These are phyloP conservation scores for Tragelaphus oryx DNA, from an alignment of 2,797 vertebrate species.

Conservation along the genomic window DNA sequence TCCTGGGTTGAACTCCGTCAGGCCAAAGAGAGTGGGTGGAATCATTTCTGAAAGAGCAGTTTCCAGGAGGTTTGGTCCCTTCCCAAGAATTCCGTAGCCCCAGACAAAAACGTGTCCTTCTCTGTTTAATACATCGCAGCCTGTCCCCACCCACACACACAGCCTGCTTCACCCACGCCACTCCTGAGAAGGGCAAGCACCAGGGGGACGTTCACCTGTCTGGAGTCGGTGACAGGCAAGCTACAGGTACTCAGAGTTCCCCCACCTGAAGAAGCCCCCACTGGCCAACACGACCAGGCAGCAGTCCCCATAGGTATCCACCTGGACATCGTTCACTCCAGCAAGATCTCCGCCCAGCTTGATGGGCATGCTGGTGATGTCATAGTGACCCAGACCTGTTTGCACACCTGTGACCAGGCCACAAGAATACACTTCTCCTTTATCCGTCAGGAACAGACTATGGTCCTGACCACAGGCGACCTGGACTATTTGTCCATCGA, in stretches of 20 bases:
- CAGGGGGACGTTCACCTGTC: slow-evolving; percentile 92
- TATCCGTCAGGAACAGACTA: slow-evolving; percentile 92
- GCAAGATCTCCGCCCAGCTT: slow-evolving; percentile 88
- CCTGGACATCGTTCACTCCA: slow-evolving; percentile 87
- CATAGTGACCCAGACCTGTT: slow-evolving; percentile 93
- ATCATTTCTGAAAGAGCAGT: slow-evolving; percentile 89
- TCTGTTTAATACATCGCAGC: slow-evolving; percentile 87
- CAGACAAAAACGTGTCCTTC: slow-evolving; percentile 88
- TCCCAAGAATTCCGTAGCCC: slow-evolving; percentile 97
- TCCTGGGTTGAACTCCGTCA: slow-evolving; percentile 84
- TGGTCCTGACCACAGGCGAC: slow-evolving; percentile 97
- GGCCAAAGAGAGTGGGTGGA: slow-evolving; percentile 90
- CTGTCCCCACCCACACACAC: slow-evolving; percentile 92
- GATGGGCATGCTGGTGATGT: slow-evolving; percentile 82
- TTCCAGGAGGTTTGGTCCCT: slow-evolving; percentile 91
- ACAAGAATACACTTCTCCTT: slow-evolving; percentile 89
- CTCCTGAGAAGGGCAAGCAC: slow-evolving; percentile 84
- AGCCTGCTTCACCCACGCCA: slow-evolving; percentile 89
- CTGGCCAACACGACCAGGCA: slow-evolving; percentile 92
- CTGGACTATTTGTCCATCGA: slow-evolving; percentile 89
- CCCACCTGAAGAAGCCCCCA: slow-evolving; percentile 92
- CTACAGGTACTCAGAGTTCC: slow-evolving; percentile 96
- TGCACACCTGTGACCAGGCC: slow-evolving; percentile 98
- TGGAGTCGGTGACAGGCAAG: slow-evolving; percentile 88
- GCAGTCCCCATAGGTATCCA: slow-evolving; percentile 91